Evolutionary conservation across 2,888 invertebrate genomes (phyloP).

Genomic region (Netelia virgata): DNA sequence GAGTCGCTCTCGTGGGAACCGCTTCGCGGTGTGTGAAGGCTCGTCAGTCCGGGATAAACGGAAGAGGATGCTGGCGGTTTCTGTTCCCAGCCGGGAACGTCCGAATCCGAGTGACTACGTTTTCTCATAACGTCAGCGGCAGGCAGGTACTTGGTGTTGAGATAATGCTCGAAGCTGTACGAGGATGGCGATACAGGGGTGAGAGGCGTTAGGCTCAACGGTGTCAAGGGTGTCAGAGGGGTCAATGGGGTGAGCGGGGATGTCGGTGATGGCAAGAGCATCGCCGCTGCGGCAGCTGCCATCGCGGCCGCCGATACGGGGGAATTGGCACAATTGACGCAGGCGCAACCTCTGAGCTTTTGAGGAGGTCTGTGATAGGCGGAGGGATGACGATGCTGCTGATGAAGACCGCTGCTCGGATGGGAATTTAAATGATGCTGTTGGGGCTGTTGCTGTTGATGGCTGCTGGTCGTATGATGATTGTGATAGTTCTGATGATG

Average conservation of each 20-base stretch:
- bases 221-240: constrained; percentile 84
- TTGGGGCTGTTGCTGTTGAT: constrained; percentile 52
- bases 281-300: constrained; percentile 82
- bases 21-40: constrained; percentile 75
- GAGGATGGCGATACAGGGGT: constrained; percentile 86
- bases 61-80: constrained; percentile 81
- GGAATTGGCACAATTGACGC: constrained; percentile 68
- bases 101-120: constrained; percentile 89
- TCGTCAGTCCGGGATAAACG: constrained; percentile 80
- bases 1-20: constrained; percentile 86
- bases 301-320: constrained; percentile 71
- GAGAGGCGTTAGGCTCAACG: constrained; percentile 85
- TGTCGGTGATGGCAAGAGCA: constrained; percentile 85
- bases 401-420: constrained; percentile 56
- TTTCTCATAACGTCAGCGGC: constrained; percentile 87
- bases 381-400: constrained; percentile 71
- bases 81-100: constrained; percentile 85
- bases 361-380: constrained; percentile 75
- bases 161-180: constrained; percentile 88
- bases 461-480: constrained; percentile 79
- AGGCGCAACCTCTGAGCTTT: constrained; percentile 69
- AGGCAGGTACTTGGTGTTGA: constrained; percentile 89
- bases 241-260: constrained; percentile 86
- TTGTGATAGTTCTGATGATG: constrained; percentile 73
- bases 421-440: constrained; percentile 76